phyloP scores from a whole-genome alignment of 2,797 vertebrate genomes.

The Sternotherus odoratus region DNA sequence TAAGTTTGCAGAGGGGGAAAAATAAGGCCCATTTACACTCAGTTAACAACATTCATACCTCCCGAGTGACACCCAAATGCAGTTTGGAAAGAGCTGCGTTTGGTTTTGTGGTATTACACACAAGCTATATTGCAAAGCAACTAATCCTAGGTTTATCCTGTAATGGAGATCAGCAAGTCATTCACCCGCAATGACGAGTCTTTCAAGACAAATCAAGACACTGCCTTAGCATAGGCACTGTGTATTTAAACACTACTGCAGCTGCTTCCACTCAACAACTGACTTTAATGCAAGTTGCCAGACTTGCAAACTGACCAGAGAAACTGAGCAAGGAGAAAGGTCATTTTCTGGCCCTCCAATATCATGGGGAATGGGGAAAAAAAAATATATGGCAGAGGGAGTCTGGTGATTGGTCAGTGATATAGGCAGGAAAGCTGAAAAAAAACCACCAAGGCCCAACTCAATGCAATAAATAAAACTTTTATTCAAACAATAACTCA shows the following conservation, averaged over 20 bases:
- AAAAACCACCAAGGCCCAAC: conserved; percentile 75
- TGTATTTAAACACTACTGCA: conserved; percentile 48
- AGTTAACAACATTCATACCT: neutral
- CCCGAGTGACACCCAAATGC: neutral
- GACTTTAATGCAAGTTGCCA: neutral
- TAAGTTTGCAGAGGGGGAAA: neutral
- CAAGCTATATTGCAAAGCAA: neutral
- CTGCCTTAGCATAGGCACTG: rapidly evolving
- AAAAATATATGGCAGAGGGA: neutral
- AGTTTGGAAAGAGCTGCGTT: neutral
- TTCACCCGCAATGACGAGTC: neutral
- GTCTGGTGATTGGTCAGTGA: conserved; percentile 15
- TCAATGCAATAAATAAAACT: conserved; percentile 86
- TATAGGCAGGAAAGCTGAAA: conserved; percentile 54
- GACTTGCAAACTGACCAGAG: neutral
- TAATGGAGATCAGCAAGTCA: neutral
- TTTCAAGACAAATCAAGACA: rapidly evolving
- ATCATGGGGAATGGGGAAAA: neutral
- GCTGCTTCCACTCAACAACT: conserved; percentile 45
- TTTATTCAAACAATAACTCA: conserved; percentile 85
- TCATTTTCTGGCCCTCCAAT: neutral
- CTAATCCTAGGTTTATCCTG: neutral
- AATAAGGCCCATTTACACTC: neutral
- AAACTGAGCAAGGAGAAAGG: neutral
- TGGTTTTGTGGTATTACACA: neutral